A percentile compares a stretch with the other conserved stretches of the same genome.
phyloP scores from a whole-genome alignment of 2,888 invertebrate genomes.

The Phoronis australis region DNA sequence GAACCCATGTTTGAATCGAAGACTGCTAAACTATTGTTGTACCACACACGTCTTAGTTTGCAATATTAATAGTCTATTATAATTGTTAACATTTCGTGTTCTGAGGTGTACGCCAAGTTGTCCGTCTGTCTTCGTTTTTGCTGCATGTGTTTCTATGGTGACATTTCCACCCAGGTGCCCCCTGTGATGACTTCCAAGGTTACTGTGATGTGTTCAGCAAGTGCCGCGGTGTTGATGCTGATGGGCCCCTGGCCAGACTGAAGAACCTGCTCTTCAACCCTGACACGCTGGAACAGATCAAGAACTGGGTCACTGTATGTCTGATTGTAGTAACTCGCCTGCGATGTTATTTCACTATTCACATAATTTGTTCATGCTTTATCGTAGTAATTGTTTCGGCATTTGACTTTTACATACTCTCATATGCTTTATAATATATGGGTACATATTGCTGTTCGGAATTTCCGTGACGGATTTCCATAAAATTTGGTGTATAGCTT shows the following conservation, averaged over 20 bases:
- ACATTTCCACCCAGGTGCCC: constrained; percentile 65
- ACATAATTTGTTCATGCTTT: constrained; percentile 1
- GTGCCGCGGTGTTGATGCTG: constrained; percentile 97
- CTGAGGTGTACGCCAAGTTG: neutral
- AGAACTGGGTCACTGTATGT: constrained; percentile 83
- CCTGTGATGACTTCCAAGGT: constrained; percentile 95
- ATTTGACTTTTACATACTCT: too few species aligned
- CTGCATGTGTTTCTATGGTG: neutral
- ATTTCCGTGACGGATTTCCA: too few species aligned
- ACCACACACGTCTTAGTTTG: too few species aligned
- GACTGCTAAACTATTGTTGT: too few species aligned
- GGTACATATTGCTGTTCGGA: too few species aligned
- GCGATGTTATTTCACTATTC: neutral
- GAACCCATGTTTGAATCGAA: too few species aligned
- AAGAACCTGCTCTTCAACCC: constrained; percentile 92
- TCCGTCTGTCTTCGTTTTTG: neutral
- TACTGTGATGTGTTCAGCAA: constrained; percentile 99
- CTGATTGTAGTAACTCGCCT: too few species aligned
- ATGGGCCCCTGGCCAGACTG: constrained; percentile 91
- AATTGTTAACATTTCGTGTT: neutral
- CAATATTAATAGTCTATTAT: too few species aligned
- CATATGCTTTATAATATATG: too few species aligned
- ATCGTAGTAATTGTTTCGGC: neutral
- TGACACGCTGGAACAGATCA: constrained; percentile 78
- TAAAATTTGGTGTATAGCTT: too few species aligned